Percentiles rank a stretch among this genome's conserved stretches.
Conservation (phyloP, 1,140 invertebrate species). For the Idris sp. region DNA sequence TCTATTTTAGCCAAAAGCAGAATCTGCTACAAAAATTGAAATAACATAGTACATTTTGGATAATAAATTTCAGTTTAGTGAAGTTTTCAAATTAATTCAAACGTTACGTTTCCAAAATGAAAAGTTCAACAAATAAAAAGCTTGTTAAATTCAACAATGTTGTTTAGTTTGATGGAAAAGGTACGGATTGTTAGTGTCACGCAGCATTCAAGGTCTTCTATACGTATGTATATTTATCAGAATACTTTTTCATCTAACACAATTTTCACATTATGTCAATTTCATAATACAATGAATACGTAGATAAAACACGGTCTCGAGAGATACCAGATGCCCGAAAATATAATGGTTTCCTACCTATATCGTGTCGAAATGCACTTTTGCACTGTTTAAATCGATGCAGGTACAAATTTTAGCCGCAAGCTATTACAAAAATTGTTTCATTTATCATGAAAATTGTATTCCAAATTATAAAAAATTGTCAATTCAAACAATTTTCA, state of each 20-base stretch:
- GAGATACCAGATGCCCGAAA: conserved; percentile 36
- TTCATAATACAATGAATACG: conserved; percentile 22
- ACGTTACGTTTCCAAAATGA: too few relatives aligned
- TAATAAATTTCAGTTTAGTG: too few relatives aligned
- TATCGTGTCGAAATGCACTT: conserved; percentile 21
- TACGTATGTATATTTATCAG: background rate
- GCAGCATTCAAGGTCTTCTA: conserved; percentile 2
- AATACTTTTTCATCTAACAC: conserved; percentile 36
- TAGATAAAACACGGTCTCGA: conserved; percentile 28
- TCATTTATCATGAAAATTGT: conserved; percentile 26
- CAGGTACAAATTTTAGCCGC: background rate
- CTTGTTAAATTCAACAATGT: too few relatives aligned
- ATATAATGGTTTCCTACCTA: conserved; percentile 23
- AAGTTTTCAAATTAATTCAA: too few relatives aligned
- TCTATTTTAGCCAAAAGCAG: too few relatives aligned
- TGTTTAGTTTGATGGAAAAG: conserved; percentile 2
- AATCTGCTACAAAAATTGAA: too few relatives aligned
- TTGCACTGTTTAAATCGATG: conserved; percentile 21
- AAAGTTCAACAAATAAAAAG: too few relatives aligned
- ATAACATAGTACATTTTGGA: too few relatives aligned
- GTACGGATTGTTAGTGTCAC: conserved; percentile 7
- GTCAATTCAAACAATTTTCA: background rate
- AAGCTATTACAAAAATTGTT: conserved; percentile 16
- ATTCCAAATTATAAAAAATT: conserved; percentile 6
- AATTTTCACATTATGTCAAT: too few relatives aligned